Conservation (phyloP, 2,888 invertebrate genomes). For the Craniophora ligustri region DNA sequence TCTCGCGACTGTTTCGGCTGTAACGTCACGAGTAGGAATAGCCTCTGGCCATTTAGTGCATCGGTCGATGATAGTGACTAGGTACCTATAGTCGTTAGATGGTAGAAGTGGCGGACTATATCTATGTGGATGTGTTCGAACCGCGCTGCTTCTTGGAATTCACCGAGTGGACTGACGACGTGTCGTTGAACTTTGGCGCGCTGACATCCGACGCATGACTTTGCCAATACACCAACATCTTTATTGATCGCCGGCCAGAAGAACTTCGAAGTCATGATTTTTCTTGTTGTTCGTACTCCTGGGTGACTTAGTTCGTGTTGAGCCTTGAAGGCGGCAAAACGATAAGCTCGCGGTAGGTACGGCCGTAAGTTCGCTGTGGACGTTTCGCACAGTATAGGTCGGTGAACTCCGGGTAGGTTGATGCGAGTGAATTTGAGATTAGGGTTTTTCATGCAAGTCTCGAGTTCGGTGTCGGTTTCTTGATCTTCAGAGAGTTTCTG, state of each 20-base stretch:
- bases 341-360: slow-evolving; percentile 13
- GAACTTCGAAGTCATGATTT: slow-evolving; percentile 1
- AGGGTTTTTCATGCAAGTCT: not conserved
- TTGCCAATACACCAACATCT: slow-evolving; percentile 6
- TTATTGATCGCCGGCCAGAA: slow-evolving; percentile 8
- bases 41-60: slow-evolving; percentile 10
- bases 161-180: not conserved
- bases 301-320: slow-evolving; percentile 21
- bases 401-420: not conserved
- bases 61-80: slow-evolving; percentile 7
- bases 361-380: slow-evolving; percentile 10
- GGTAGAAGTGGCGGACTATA: too few species aligned
- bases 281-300: not conserved
- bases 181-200: slow-evolving; percentile 5
- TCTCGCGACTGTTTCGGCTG: not conserved
- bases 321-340: slow-evolving; percentile 28
- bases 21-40: not conserved
- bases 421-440: not conserved
- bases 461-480: not conserved
- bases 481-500: not conserved
- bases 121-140: too few species aligned
- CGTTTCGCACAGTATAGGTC: slow-evolving; percentile 19
- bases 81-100: not conserved
- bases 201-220: slow-evolving; percentile 5
- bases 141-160: too few species aligned